Evolutionary conservation across 2,113 vertebrate genomes (phyloP), one percentile per base, ranked within the genome.

Genomic region (Chunga burmeisteri): DNA sequence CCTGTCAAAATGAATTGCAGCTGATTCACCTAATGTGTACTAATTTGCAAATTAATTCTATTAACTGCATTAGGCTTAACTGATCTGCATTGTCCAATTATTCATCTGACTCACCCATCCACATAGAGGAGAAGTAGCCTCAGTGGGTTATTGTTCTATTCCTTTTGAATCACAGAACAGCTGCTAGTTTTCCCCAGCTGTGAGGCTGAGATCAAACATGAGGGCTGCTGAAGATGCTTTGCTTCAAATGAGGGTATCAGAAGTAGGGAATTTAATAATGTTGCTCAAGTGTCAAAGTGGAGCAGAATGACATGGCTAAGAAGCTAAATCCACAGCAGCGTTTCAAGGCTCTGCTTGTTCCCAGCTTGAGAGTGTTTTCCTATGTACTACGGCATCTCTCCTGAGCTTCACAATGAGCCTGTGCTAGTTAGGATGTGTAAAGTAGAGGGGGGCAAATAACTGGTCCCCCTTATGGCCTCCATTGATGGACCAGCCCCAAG

Each of bases 1-100:
- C 87, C 81, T 62, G 70, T 97, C 90, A 96, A 86, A 96, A 75
- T 74, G 6, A 94, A 91, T 79, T 88, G 93, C 68, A 93, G n/a
- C 40, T 92, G 81, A 86, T 96, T 96, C 83, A 90, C 49, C 70
- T 94, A 94, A 94, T 72, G 91, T 88, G 82, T 86, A 68, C 65
- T 89, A 80, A 95, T 95, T 95, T 96, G 81, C 70, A 93, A 92
- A 97, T 96, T 96, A 95, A 96, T 95, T 93, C 73, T 79, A 56
- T 93, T 96, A 96, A 94, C 46, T 22, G 16, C 81, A 92, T 89
- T 94, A 91, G 81, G 50, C 56, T 96, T 95, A 96, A 93, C 84
- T 93, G 90, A 88, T 88, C 82, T 93, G 47, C 22, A 25, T 85
- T 85, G 86, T 94, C 86, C 91, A 88, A 66, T 95, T 94, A 87